phyloP scores from a whole-genome alignment of 2,797 vertebrate species.

The Acrocephalus scirpaceus region DNA sequence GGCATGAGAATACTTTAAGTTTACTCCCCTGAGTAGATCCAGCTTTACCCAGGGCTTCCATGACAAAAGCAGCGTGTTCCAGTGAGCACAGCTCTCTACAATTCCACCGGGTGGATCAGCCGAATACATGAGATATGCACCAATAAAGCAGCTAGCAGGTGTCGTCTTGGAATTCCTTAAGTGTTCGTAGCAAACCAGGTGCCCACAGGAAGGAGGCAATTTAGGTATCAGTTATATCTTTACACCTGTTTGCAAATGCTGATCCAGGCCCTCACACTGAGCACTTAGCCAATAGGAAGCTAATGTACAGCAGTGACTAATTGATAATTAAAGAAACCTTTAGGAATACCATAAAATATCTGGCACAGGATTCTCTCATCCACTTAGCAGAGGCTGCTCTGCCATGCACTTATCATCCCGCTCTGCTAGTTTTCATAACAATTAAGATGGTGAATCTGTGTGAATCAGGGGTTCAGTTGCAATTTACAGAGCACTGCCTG shows the following conservation, averaged over 20 bases:
- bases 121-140: background rate
- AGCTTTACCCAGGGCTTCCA: background rate
- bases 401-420: background rate
- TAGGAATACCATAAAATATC: constrained; percentile 41
- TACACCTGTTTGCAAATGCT: constrained; percentile 59
- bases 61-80: background rate
- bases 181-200: constrained; percentile 60
- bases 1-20: background rate
- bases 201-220: constrained; percentile 56
- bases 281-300: constrained; percentile 40
- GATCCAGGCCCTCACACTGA: constrained; percentile 4
- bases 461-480: constrained; percentile 17
- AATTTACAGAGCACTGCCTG: constrained; percentile 46
- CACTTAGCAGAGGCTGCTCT: constrained; percentile 15
- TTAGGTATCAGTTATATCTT: constrained; percentile 49
- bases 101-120: background rate
- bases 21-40: background rate
- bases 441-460: constrained; percentile 43
- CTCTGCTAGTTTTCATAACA: constrained; percentile 29
- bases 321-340: constrained; percentile 55
- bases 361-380: constrained; percentile 19
- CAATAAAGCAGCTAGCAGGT: constrained; percentile 59
- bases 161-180: constrained; percentile 50
- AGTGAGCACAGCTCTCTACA: background rate
- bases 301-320: constrained; percentile 32